Percentiles rank a stretch among this genome's conserved stretches.
Conservation (phyloP, 1,140 invertebrate genomes). For the Papilio polyxenes region DNA sequence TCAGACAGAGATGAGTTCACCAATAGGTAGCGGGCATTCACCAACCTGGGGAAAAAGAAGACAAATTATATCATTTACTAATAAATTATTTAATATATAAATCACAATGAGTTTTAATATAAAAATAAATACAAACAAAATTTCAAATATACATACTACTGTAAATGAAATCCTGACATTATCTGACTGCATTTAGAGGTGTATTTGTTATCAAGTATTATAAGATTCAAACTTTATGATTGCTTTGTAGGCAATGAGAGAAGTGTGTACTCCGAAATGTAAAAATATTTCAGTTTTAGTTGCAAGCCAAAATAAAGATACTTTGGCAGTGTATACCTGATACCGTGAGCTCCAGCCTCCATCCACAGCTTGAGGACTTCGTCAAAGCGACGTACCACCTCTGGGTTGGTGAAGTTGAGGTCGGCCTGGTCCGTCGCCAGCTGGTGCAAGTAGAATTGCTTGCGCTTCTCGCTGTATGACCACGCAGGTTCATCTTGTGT, state of each 20-base stretch:
- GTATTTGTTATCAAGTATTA: too few relatives aligned
- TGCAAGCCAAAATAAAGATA: too few relatives aligned
- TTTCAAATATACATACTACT: background rate
- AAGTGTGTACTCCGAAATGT: too few relatives aligned
- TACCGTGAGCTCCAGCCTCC: constrained; percentile 86
- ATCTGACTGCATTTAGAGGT: too few relatives aligned
- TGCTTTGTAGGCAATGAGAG: too few relatives aligned
- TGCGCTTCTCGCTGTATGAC: constrained; percentile 80
- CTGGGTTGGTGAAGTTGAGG: constrained; percentile 83
- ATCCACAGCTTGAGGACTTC: constrained; percentile 86
- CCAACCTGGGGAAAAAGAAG: constrained; percentile 67
- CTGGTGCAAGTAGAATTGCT: constrained; percentile 85
- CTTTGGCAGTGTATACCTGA: constrained; percentile 75
- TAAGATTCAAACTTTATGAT: too few relatives aligned
- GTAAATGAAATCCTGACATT: constrained; percentile 15
- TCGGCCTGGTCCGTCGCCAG: constrained; percentile 82
- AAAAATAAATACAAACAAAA: background rate
- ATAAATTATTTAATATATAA: too few relatives aligned
- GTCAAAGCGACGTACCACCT: constrained; percentile 83
- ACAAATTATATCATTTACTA: too few relatives aligned
- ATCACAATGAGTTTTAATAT: background rate
- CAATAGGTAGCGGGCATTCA: constrained; percentile 83
- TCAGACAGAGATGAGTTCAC: constrained; percentile 81
- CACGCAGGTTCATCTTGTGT: constrained; percentile 78
- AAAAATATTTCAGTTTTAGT: too few relatives aligned